Evolutionary conservation across 2,888 invertebrate species (phyloP), one percentile per base, ranked within the genome.

Genomic region (Parnassius smintheus): DNA sequence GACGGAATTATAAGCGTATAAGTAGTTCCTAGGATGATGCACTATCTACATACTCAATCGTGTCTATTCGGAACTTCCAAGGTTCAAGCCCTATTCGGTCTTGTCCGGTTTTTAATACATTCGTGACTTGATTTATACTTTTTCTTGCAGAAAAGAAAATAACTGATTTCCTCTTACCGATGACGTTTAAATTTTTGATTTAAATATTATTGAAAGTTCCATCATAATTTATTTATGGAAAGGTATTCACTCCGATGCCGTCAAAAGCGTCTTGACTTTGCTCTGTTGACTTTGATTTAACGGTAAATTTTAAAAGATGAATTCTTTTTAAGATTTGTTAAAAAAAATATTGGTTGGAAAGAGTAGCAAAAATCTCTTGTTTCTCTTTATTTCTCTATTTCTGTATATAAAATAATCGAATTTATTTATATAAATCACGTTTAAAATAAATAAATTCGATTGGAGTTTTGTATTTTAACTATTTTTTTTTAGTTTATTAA

Each of bases 181-280:
- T 25, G 25, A 25, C 25, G 25, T 25, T 25, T 7, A 11, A 44
- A 44, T 44, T 11, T 44, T 11, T 44, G 11, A 44, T 11, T 9
- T 49, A 13, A 13, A 49, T 49, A 13, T 13, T n/a, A 13, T 10
- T 53, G 12, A n/a, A 12, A 53, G n/a, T n/a, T n/a, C 12, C 9
- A 10, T 44, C 35, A 18, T 44, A 57, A 57, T 62, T 42, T 52
- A 56, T 41, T 53, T 57, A 12, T 48, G 35, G 12, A 35, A 3
- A 13, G 49, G 42, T 58, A 62, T 58, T 53, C 54, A 54, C 54
- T 58, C 58, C 41, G 54, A 57, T 46, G n/a, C 25, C 48, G 44
- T 58, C 13, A 22, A 50, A 58, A 52, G 56, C 35, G 42, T 45
- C 56, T 25, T n/a, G 51, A 61, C 53, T 62, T 62, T 25, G 49